phyloP scores from a whole-genome alignment of 2,888 invertebrate species.

The Cataglyphis livida region DNA sequence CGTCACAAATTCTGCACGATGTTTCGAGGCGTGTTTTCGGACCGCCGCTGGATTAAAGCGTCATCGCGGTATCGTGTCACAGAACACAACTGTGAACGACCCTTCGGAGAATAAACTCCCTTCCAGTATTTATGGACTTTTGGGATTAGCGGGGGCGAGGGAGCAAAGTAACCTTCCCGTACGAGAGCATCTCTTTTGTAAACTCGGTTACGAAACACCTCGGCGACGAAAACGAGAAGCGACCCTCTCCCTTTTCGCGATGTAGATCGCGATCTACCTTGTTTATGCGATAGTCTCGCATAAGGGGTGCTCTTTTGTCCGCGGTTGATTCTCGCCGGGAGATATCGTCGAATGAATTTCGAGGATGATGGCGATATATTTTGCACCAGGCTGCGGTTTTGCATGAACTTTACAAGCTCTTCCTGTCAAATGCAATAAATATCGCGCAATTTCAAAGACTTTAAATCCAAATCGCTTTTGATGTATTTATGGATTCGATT shows the following conservation, averaged over 20 bases:
- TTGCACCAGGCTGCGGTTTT: slow-evolving; percentile 54
- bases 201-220: slow-evolving; percentile 61
- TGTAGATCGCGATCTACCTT: slow-evolving; percentile 80
- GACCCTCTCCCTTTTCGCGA: slow-evolving; percentile 67
- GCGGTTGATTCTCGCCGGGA: slow-evolving; percentile 74
- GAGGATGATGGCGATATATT: slow-evolving; percentile 59
- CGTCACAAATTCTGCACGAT: slow-evolving; percentile 62
- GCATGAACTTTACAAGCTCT: slow-evolving; percentile 52
- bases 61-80: slow-evolving; percentile 71
- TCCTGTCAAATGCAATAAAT: not conserved
- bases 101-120: slow-evolving; percentile 74
- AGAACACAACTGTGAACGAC: slow-evolving; percentile 71
- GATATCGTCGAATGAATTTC: slow-evolving; percentile 73
- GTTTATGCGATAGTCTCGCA: slow-evolving; percentile 80
- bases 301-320: slow-evolving; percentile 80
- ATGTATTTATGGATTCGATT: not conserved
- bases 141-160: slow-evolving; percentile 69
- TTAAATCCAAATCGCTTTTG: slow-evolving; percentile 26
- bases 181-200: slow-evolving; percentile 67
- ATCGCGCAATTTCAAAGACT: slow-evolving; percentile 56
- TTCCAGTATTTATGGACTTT: slow-evolving; percentile 76
- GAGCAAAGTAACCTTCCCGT: slow-evolving; percentile 30
- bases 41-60: slow-evolving; percentile 68
- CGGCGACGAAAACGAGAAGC: slow-evolving; percentile 18
- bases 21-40: slow-evolving; percentile 42